Conservation (phyloP, 2,113 vertebrate species). For the Entelurus aequoreus region DNA sequence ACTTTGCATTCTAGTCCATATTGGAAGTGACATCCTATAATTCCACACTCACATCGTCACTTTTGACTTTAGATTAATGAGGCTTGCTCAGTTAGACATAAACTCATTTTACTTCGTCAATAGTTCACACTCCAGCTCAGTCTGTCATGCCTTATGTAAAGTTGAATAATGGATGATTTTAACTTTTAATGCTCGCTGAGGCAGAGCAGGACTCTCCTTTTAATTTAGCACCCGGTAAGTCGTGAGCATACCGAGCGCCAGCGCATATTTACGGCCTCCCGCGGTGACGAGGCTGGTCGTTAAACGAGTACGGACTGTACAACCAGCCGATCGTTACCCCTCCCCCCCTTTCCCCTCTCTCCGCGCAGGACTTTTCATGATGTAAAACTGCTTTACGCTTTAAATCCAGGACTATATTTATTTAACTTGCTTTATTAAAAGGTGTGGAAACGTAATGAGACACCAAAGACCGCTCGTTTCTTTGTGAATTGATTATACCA, state of each 20-base stretch:
- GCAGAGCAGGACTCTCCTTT: slow-evolving; percentile 46
- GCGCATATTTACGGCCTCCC: slow-evolving; percentile 28
- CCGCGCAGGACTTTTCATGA: neutral
- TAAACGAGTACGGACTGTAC: slow-evolving; percentile 24
- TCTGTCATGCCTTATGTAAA: slow-evolving; percentile 50
- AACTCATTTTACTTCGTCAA: slow-evolving; percentile 44
- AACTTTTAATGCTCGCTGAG: slow-evolving; percentile 62
- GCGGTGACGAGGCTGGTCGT: slow-evolving; percentile 33
- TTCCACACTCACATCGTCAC: slow-evolving; percentile 25
- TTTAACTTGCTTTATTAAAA: slow-evolving; percentile 15
- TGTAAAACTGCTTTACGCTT: neutral
- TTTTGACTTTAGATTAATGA: slow-evolving; percentile 48
- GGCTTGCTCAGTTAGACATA: slow-evolving; percentile 24
- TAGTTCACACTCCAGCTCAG: slow-evolving; percentile 26
- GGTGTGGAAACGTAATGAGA: slow-evolving; percentile 29
- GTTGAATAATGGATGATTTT: slow-evolving; percentile 65
- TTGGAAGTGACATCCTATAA: slow-evolving; percentile 6
- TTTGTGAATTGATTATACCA: slow-evolving; percentile 20
- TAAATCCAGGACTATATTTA: neutral
- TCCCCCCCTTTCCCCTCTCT: neutral
- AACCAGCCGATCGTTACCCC: slow-evolving; percentile 23
- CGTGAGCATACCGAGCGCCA: slow-evolving; percentile 6
- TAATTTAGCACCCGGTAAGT: slow-evolving; percentile 55
- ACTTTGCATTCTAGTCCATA: slow-evolving; percentile 37
- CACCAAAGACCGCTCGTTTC: slow-evolving; percentile 22